These are phyloP conservation scores for Microcebus jonahi DNA, from an alignment of 2,113 vertebrate genomes.

Conservation along the genomic window DNA sequence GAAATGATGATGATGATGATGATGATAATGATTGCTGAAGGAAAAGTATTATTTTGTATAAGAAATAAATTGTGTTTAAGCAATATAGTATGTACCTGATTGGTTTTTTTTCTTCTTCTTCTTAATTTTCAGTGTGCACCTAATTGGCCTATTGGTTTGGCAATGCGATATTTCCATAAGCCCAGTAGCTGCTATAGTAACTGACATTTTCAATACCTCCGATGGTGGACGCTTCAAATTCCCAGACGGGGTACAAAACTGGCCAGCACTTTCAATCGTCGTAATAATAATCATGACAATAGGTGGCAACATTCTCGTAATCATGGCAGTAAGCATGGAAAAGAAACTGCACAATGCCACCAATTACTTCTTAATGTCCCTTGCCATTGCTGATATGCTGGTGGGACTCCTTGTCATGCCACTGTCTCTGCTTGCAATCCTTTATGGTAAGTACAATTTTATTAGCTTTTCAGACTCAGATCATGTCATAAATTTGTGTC, in stretches of 20 bases:
- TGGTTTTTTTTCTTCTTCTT: not conserved
- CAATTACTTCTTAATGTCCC: conserved; percentile 98
- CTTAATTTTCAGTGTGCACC: conserved; percentile 78
- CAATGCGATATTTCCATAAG: conserved; percentile 76
- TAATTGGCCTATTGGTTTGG: conserved; percentile 80
- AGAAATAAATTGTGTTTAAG: not conserved
- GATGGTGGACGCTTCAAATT: conserved; percentile 79
- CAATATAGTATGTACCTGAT: conserved; percentile 1
- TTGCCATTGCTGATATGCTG: conserved; percentile 98
- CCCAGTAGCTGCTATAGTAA: not conserved
- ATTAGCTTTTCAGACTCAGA: conserved; percentile 16
- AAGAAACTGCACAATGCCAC: conserved; percentile 99
- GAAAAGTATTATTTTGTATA: not conserved
- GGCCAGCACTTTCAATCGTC: conserved; percentile 96
- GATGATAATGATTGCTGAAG: not conserved
- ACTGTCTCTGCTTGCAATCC: conserved; percentile 95
- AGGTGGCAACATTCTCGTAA: conserved; percentile 97
- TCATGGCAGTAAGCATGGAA: conserved; percentile 97
- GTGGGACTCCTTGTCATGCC: conserved; percentile 99
- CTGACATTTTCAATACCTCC: conserved; percentile 74
- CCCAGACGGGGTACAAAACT: conserved; percentile 88
- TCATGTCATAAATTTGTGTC: not conserved
- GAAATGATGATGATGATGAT: not conserved
- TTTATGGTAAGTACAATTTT: conserved; percentile 93
- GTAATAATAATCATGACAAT: conserved; percentile 96